Conservation (phyloP, 2,797 vertebrate genomes). For the Gallinago stenura region DNA sequence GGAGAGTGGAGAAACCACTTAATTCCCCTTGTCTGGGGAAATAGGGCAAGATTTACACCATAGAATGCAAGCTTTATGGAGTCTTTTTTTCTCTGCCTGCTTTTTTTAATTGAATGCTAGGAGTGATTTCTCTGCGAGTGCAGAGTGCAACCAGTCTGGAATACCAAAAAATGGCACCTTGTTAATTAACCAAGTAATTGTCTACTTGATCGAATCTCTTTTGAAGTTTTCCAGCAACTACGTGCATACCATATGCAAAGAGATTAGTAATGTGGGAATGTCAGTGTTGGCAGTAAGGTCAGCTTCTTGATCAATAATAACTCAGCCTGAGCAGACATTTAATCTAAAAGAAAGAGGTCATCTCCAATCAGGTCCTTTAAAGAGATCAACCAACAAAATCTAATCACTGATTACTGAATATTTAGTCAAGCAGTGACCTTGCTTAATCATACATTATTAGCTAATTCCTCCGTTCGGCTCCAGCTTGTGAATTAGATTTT, state of each 20-base stretch:
- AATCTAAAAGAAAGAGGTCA: conserved; percentile 78
- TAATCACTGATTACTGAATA: conserved; percentile 67
- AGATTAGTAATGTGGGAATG: conserved; percentile 63
- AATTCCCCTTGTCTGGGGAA: background rate
- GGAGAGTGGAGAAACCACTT: accelerated
- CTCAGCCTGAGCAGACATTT: conserved; percentile 60
- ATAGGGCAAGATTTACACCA: background rate
- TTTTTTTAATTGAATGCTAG: background rate
- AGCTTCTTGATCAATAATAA: conserved; percentile 75
- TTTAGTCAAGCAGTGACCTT: conserved; percentile 69
- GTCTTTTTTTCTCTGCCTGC: background rate
- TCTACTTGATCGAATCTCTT: conserved; percentile 64
- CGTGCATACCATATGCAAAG: background rate
- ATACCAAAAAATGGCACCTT: conserved; percentile 43
- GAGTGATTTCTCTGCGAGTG: conserved; percentile 6
- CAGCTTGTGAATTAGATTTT: conserved; percentile 27
- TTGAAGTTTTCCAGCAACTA: conserved; percentile 48
- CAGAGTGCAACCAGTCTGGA: conserved; percentile 26
- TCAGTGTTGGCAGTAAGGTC: conserved; percentile 57
- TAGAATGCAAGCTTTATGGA: background rate
- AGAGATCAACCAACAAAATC: conserved; percentile 59
- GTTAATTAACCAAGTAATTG: conserved; percentile 67
- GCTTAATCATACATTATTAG: conserved; percentile 50
- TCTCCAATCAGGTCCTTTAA: conserved; percentile 71
- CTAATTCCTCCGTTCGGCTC: conserved; percentile 49